Evolutionary conservation across 2,797 vertebrate species (phyloP), one percentile per base, ranked within the genome.

Genomic region (Linurgus olivaceus): DNA sequence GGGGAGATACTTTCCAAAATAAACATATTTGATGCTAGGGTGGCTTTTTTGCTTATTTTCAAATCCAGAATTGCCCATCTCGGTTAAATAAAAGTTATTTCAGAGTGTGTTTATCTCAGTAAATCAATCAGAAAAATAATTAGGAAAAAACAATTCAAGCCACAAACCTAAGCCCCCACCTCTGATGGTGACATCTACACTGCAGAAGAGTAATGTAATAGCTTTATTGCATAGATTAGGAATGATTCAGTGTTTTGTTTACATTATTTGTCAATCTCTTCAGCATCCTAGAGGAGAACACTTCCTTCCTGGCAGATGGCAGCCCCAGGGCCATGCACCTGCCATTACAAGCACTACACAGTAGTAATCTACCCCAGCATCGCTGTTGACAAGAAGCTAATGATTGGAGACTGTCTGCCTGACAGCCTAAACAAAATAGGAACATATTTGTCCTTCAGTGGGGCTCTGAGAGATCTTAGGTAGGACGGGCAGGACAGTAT

Each of bases 251-350:
- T 92, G 93, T 88, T 93, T 95, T 95, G 94, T 97, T 97, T 94
- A 88, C 91, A 57, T 86, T 93, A 90, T 92, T 96, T 88, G 78
- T 91, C 91, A 94, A 94, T 93, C 81, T 90, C 81, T 75, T 79
- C 92, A 75, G 91, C 92, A 71, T 96, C 95, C 79, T 85, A 37
- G 74, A 92, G 84, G 91, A 96, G 96, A 93, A 86, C 38, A 78
- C 96, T 97, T 97, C 95, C 96, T 96, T 91, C 95, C 94, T 95
- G 95, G 97, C 98, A 98, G 98, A 97, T 98, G 98, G 98, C 96
- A 98, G 97, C 98, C 97, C 97, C 96, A 96, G 97, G 98, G 98
- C 98, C 97, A 94, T 98, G 98, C 98, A 98, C 98, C 99, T 99
- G 98, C 98, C 97, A 91, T 97, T 96, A 97, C 96, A 97, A 98